Evolutionary conservation across 2,888 invertebrate species (phyloP).

Genomic region (Drosophila robusta): DNA sequence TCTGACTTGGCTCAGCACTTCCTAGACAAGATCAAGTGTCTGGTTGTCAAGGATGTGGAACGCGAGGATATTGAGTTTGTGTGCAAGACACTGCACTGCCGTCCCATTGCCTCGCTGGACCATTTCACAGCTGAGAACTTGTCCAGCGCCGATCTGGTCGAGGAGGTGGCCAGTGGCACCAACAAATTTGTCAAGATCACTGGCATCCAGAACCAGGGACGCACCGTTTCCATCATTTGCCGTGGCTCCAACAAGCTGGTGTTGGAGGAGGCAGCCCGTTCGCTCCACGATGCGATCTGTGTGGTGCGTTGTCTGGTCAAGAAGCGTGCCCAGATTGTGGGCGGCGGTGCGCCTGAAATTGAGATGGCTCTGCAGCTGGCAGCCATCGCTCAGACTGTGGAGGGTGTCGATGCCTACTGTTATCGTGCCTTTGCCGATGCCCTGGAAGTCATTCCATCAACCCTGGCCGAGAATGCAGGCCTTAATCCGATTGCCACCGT

Average conservation of each 20-base stretch:
- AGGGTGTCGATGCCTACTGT: constrained; percentile 98
- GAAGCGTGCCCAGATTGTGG: constrained; percentile 95
- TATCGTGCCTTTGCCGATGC: constrained; percentile 98
- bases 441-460: constrained; percentile 96
- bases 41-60: constrained; percentile 99
- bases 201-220: constrained; percentile 94
- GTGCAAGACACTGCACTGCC: constrained; percentile 96
- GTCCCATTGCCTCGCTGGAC: constrained; percentile 99
- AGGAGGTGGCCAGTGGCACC: constrained; percentile 95
- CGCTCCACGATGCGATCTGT: constrained; percentile 95
- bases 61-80: constrained; percentile 99
- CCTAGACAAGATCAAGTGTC: constrained; percentile 98
- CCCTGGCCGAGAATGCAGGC: constrained; percentile 94
- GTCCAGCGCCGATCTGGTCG: constrained; percentile 96
- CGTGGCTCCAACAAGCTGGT: constrained; percentile 94
- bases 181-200: constrained; percentile 97
- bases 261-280: constrained; percentile 95
- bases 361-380: constrained; percentile 95
- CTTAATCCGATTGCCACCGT: constrained; percentile 97
- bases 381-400: constrained; percentile 92
- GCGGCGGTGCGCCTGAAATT: constrained; percentile 99
- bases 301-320: constrained; percentile 98
- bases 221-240: constrained; percentile 96
- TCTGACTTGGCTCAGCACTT: constrained; percentile 99
- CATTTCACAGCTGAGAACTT: constrained; percentile 97